Percentiles rank a stretch among this genome's conserved stretches.
Conservation (phyloP, 2,113 vertebrate genomes). For the Natator depressus region DNA sequence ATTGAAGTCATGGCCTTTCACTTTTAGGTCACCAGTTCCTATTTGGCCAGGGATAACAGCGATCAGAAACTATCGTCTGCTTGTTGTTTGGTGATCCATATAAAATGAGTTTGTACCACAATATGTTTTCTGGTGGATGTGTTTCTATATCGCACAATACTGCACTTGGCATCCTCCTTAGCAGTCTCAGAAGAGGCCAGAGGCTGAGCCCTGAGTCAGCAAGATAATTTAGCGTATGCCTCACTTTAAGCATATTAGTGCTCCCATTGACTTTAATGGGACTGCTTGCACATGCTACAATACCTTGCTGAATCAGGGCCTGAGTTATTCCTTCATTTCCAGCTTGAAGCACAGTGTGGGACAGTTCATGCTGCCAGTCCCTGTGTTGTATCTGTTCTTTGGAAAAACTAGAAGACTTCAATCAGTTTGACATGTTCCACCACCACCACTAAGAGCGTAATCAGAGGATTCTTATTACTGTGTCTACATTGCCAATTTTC, state of each 20-base stretch:
- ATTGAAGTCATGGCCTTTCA: no score
- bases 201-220: neutral
- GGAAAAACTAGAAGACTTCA: neutral
- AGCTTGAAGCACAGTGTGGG: fast-evolving
- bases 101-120: no score
- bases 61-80: no score
- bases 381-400: neutral
- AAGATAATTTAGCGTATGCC: neutral
- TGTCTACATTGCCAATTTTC: neutral
- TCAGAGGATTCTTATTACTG: neutral
- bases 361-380: neutral
- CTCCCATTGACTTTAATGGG: neutral
- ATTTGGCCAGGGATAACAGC: no score
- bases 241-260: neutral
- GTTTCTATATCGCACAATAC: no score
- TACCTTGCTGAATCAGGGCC: neutral
- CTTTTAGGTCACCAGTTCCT: no score
- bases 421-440: neutral
- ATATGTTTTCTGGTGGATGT: no score
- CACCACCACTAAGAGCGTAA: neutral
- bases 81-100: no score
- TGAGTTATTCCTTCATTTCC: neutral
- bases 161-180: no score
- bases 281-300: neutral
- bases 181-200: neutral